phyloP scores from a whole-genome alignment of 2,888 invertebrate species.

The Leucophora obtusa region DNA sequence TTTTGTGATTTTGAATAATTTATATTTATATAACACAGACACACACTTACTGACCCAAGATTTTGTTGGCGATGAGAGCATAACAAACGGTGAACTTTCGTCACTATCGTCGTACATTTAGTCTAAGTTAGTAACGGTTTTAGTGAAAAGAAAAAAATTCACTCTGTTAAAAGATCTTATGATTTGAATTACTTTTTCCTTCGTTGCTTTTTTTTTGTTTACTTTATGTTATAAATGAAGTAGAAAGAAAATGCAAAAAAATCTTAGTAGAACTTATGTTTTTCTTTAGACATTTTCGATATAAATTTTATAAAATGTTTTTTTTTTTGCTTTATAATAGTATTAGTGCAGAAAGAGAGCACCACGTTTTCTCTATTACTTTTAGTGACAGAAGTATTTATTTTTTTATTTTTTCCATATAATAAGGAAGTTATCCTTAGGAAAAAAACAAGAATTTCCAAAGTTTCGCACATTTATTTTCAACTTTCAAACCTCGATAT shows the following conservation, averaged over 20 bases:
- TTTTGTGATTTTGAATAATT: neutral
- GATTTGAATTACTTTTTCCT: conserved; percentile 61
- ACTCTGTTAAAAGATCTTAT: conserved; percentile 47
- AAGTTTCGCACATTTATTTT: neutral
- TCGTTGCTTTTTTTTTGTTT: conserved; percentile 19
- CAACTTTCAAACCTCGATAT: too few species aligned
- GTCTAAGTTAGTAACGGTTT: conserved; percentile 44
- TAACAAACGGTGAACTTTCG: conserved; percentile 84
- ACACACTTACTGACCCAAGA: conserved; percentile 79
- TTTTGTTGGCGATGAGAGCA: conserved; percentile 84
- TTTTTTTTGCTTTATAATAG: conserved; percentile 27
- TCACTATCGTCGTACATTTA: conserved; percentile 82
- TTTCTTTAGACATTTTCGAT: conserved; percentile 26
- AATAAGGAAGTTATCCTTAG: neutral
- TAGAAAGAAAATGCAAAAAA: conserved; percentile 22
- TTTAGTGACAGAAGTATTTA: conserved; percentile 34
- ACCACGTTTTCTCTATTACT: conserved; percentile 51
- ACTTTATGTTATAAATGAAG: conserved; percentile 44
- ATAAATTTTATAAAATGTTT: conserved; percentile 8
- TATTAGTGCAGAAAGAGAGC: conserved; percentile 32
- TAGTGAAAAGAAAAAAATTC: conserved; percentile 1
- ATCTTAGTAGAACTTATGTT: conserved; percentile 15
- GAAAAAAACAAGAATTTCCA: neutral
- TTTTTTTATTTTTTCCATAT: neutral
- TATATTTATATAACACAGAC: neutral